These are phyloP conservation scores for Xenotilapia caudafasciata DNA, from an alignment of 2,113 vertebrate genomes.

Conservation along the genomic window DNA sequence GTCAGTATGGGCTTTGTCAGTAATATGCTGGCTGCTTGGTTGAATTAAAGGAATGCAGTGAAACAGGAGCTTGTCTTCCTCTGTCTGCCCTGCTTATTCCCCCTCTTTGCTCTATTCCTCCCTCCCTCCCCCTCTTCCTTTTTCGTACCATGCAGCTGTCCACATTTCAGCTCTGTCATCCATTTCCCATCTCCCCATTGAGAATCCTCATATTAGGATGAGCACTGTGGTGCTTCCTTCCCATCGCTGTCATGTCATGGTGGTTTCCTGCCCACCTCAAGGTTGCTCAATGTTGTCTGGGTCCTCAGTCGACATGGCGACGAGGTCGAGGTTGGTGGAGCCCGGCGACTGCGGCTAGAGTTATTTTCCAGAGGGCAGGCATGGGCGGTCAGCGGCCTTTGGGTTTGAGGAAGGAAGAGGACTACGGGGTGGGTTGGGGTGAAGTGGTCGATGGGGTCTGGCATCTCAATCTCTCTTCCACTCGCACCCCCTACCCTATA, in stretches of 20 bases:
- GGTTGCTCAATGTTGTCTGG: slow-evolving; percentile 33
- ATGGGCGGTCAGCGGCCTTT: slow-evolving; percentile 10
- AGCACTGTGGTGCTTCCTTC: background rate
- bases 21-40: slow-evolving; percentile 48
- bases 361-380: slow-evolving; percentile 43
- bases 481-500: slow-evolving; percentile 37
- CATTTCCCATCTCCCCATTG: background rate
- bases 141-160: background rate
- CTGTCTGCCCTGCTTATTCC: background rate
- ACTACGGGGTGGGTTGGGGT: background rate
- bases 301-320: slow-evolving; percentile 39
- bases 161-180: background rate
- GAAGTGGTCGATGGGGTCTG: slow-evolving; percentile 52
- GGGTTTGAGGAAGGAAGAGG: slow-evolving; percentile 18
- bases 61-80: slow-evolving; percentile 45
- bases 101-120: background rate
- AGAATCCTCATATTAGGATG: background rate
- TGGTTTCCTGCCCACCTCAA: slow-evolving; percentile 30
- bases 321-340: background rate
- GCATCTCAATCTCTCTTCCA: slow-evolving; percentile 22
- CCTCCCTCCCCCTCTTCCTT: background rate
- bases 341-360: slow-evolving; percentile 12
- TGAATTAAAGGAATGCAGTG: slow-evolving; percentile 60
- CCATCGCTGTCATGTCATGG: slow-evolving; percentile 32
- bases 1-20: slow-evolving; percentile 43